phyloP scores from a whole-genome alignment of 2,797 vertebrate genomes.

The Neosilurus mollespiculum region DNA sequence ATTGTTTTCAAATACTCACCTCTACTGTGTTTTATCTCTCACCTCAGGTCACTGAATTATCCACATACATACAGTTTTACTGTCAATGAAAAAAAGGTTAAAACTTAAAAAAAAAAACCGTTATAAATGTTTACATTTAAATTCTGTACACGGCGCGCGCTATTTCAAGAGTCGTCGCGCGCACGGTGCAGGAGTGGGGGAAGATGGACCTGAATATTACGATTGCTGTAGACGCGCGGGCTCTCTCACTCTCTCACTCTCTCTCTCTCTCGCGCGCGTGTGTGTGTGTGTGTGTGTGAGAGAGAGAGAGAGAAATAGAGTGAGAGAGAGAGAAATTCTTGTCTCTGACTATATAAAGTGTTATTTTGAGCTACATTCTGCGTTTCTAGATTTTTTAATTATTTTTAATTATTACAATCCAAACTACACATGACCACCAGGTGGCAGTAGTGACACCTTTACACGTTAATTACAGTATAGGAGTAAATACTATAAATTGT shows the following conservation, averaged over 20 bases:
- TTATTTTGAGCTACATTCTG: too few relatives aligned
- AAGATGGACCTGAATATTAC: not conserved
- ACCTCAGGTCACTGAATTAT: not conserved
- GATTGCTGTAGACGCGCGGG: not conserved
- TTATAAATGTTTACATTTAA: not conserved
- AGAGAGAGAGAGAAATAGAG: not conserved
- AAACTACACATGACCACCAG: not conserved
- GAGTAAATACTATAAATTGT: not conserved
- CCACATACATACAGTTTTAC: not conserved
- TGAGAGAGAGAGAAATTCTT: not conserved
- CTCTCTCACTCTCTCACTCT: not conserved
- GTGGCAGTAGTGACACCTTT: not conserved
- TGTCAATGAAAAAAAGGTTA: not conserved
- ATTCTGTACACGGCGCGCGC: not conserved
- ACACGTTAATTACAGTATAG: not conserved
- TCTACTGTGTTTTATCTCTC: not conserved
- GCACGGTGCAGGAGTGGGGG: not conserved
- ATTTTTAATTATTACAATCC: not conserved
- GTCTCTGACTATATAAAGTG: not conserved
- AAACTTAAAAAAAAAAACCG: not conserved
- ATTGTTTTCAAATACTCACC: not conserved
- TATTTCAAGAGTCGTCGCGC: too few relatives aligned
- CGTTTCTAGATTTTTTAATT: too few relatives aligned
- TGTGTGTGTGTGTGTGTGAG: not conserved
- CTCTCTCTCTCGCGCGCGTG: not conserved